These are phyloP conservation scores for Setophaga petechia DNA, from an alignment of 2,113 vertebrate genomes.

Conservation along the genomic window DNA sequence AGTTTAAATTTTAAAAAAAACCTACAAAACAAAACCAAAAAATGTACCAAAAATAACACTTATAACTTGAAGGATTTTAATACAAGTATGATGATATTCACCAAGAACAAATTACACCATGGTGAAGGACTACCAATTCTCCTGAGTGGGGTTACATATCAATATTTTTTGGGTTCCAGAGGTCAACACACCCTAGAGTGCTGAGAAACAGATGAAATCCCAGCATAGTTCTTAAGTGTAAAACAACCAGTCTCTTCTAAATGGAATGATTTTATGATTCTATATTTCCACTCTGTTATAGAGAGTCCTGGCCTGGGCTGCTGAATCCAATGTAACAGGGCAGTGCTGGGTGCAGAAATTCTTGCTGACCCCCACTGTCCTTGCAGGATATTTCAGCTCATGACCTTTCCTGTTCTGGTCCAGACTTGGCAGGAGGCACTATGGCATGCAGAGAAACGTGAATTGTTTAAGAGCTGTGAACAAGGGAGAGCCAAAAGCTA, in stretches of 20 bases:
- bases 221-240: neutral
- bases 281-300: neutral
- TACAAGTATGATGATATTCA: neutral
- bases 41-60: neutral
- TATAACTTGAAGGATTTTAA: neutral
- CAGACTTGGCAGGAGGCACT: rapidly evolving
- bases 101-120: neutral
- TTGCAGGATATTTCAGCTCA: neutral
- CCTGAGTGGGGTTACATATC: neutral
- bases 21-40: neutral
- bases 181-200: rapidly evolving
- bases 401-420: neutral
- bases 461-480: neutral
- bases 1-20: neutral
- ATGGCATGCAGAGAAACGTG: neutral
- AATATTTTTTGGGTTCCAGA: neutral
- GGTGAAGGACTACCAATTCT: neutral
- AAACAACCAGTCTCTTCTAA: neutral
- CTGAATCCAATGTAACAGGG: rapidly evolving
- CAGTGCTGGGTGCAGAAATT: neutral
- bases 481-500: neutral
- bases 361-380: rapidly evolving
- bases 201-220: neutral
- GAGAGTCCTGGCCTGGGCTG: neutral
- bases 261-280: neutral